These are phyloP conservation scores for Luperina testacea DNA, from an alignment of 2,888 invertebrate genomes.

Conservation along the genomic window DNA sequence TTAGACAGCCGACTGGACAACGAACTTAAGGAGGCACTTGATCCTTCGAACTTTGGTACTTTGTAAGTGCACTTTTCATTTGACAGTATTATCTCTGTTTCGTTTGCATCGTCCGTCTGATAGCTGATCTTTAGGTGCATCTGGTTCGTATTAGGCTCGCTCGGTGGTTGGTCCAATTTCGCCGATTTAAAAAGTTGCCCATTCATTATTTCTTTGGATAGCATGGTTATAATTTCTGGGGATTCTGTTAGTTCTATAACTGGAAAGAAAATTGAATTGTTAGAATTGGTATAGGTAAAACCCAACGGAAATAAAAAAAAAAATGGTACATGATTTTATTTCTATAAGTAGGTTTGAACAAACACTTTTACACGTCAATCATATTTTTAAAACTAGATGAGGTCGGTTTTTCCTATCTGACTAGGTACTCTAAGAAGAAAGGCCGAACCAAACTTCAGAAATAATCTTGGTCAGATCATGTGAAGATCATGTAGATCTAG, in stretches of 20 bases:
- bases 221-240: slow-evolving; percentile 83
- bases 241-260: slow-evolving; percentile 92
- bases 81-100: slow-evolving; percentile 83
- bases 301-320: not conserved
- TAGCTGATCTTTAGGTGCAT: slow-evolving; percentile 85
- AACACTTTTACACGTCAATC: too few species aligned
- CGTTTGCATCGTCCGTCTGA: slow-evolving; percentile 78
- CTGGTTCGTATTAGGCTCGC: slow-evolving; percentile 72
- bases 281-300: not conserved
- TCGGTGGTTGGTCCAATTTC: slow-evolving; percentile 72
- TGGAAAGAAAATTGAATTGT: slow-evolving; percentile 74
- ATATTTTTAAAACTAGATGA: too few species aligned
- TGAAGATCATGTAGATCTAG: not conserved
- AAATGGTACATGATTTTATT: too few species aligned
- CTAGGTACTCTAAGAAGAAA: too few species aligned
- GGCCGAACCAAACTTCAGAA: not conserved
- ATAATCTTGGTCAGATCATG: not conserved
- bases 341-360: too few species aligned
- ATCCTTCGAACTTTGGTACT: slow-evolving; percentile 80
- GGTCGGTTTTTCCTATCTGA: too few species aligned
- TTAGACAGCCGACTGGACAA: slow-evolving; percentile 81
- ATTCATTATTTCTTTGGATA: slow-evolving; percentile 90
- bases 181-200: slow-evolving; percentile 88
- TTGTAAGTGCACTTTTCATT: slow-evolving; percentile 84
- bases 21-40: slow-evolving; percentile 80